These are phyloP conservation scores for Antrozous pallidus DNA, from an alignment of 2,797 vertebrate species.

Conservation along the genomic window DNA sequence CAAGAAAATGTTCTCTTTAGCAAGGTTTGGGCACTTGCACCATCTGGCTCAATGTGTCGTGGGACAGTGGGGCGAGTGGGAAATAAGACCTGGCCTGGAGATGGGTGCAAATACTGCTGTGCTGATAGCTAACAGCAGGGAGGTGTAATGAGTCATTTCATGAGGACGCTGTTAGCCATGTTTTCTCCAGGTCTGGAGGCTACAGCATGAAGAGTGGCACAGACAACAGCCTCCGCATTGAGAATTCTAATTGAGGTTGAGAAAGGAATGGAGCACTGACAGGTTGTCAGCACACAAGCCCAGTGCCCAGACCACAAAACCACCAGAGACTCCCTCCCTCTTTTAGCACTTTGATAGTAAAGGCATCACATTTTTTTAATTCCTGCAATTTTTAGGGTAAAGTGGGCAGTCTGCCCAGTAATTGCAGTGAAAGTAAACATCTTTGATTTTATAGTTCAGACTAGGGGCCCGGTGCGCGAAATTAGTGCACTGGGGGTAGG, in stretches of 20 bases:
- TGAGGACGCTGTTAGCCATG: not conserved
- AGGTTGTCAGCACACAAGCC: not conserved
- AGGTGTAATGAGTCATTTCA: not conserved
- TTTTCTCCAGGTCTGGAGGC: not conserved
- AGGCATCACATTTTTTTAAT: not conserved
- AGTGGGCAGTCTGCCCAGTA: not conserved
- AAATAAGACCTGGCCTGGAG: not conserved
- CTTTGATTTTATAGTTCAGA: not conserved
- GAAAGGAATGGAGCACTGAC: not conserved
- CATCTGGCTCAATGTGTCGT: not conserved
- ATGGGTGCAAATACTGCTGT: not conserved
- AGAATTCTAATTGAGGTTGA: not conserved
- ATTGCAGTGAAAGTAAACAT: not conserved
- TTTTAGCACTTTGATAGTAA: not conserved
- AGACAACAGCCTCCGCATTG: not conserved
- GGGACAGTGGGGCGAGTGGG: too few relatives aligned
- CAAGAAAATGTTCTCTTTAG: not conserved
- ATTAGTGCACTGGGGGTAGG: too few relatives aligned
- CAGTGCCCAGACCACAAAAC: not conserved
- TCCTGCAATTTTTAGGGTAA: not conserved
- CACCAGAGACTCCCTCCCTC: rapidly evolving
- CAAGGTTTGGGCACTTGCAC: not conserved
- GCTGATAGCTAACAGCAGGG: not conserved
- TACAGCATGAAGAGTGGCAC: not conserved
- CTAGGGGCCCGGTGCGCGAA: too few relatives aligned